A percentile compares a stretch with the other conserved stretches of the same genome.
Conservation (phyloP, 2,797 vertebrate genomes). For the Ambastaia sidthimunki region DNA sequence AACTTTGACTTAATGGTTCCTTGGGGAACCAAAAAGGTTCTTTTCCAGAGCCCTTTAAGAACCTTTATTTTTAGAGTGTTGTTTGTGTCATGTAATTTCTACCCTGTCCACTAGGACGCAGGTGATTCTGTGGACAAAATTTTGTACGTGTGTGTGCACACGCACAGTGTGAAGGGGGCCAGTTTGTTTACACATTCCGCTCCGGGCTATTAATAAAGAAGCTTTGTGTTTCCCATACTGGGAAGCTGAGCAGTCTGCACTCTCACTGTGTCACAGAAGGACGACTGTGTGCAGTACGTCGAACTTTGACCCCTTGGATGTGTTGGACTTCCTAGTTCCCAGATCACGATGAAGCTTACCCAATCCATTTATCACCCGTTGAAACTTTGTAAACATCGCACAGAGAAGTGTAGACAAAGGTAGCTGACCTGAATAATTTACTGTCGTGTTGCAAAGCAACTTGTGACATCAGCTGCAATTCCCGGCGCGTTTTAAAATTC, state of each 20-base stretch:
- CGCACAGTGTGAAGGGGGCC: conserved; percentile 31
- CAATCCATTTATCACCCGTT: conserved; percentile 46
- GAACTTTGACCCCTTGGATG: conserved; percentile 50
- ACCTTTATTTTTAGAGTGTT: not conserved
- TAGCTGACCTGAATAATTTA: conserved; percentile 48
- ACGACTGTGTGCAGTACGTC: conserved; percentile 31
- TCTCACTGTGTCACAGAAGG: conserved; percentile 42
- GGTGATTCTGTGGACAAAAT: not conserved
- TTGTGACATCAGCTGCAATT: conserved; percentile 22
- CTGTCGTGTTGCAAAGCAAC: conserved; percentile 2
- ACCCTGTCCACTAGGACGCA: not conserved
- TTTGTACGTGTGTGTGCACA: conserved; percentile 8
- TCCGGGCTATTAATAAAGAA: conserved; percentile 61
- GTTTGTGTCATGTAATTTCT: not conserved
- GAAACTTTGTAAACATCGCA: conserved; percentile 33
- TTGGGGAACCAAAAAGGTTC: too few relatives aligned
- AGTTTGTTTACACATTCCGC: conserved; percentile 60
- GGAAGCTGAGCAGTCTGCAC: conserved; percentile 27
- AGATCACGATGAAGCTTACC: conserved; percentile 46
- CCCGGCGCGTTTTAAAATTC: conserved; percentile 17
- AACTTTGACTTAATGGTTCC: too few relatives aligned
- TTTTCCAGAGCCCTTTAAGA: too few relatives aligned
- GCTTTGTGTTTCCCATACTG: conserved; percentile 57
- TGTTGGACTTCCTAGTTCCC: conserved; percentile 59
- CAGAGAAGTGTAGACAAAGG: conserved; percentile 37